Evolutionary conservation across 2,888 invertebrate genomes (phyloP).

Genomic region (Melinopterus prodromus): DNA sequence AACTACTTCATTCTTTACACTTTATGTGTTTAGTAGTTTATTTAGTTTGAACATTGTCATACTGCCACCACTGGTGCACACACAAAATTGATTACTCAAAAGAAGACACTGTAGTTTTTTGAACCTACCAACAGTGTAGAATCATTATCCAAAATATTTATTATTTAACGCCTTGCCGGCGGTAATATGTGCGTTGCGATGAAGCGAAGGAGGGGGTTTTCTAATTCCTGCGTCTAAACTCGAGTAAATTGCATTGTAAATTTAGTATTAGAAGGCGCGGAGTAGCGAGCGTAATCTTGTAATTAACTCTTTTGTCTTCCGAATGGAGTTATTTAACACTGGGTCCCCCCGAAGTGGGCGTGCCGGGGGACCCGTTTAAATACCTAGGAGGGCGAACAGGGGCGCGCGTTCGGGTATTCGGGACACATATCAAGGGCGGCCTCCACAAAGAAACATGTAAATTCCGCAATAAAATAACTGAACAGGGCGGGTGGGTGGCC

Average conservation of each 20-base stretch:
- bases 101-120: too few relatives aligned
- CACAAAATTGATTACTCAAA: too few relatives aligned
- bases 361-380: not conserved
- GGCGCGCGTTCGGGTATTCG: slow-evolving; percentile 23
- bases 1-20: too few relatives aligned
- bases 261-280: slow-evolving; percentile 14
- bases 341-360: slow-evolving; percentile 13
- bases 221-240: not conserved
- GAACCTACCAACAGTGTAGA: too few relatives aligned
- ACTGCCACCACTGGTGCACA: too few relatives aligned
- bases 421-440: slow-evolving; percentile 21
- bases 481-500: slow-evolving; percentile 4
- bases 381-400: not conserved
- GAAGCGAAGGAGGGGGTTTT: not conserved
- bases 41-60: too few relatives aligned
- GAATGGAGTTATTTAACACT: slow-evolving; percentile 23
- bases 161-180: not conserved
- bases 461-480: slow-evolving; percentile 34
- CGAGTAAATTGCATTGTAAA: slow-evolving; percentile 13
- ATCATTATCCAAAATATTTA: too few relatives aligned
- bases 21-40: too few relatives aligned
- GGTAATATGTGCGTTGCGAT: not conserved
- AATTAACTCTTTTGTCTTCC: slow-evolving; percentile 23
- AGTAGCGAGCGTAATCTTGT: slow-evolving; percentile 17
- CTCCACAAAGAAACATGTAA: slow-evolving; percentile 35